Conservation (phyloP, 2,888 invertebrate genomes). For the Invenusta paracnida region DNA sequence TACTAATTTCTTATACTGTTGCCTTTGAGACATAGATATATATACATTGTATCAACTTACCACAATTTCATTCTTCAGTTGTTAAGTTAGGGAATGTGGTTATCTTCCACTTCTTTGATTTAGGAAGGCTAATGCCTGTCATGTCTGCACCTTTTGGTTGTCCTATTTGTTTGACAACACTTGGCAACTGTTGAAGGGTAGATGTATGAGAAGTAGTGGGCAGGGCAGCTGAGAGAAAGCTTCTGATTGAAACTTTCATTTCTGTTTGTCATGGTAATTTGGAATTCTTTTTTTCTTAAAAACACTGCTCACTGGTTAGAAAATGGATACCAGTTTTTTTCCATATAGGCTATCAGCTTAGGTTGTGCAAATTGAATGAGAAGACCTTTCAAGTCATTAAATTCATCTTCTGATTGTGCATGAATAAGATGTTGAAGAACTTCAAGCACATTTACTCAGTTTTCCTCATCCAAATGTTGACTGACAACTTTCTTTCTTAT, state of each 20-base stretch:
- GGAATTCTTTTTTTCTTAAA: not conserved
- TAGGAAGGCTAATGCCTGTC: not conserved
- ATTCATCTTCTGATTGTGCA: not conserved
- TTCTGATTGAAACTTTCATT: not conserved
- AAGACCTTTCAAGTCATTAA: not conserved
- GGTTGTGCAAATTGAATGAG: not conserved
- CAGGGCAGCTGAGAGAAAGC: too few species aligned
- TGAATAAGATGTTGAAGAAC: not conserved
- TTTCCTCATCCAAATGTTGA: not conserved
- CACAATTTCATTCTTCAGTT: too few species aligned
- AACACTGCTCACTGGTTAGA: not conserved
- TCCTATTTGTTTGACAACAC: not conserved
- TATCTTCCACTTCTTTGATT: too few species aligned
- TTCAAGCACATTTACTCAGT: not conserved
- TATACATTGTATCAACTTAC: too few species aligned
- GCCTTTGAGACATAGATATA: too few species aligned
- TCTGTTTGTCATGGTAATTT: not conserved
- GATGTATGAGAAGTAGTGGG: too few species aligned
- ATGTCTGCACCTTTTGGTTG: not conserved
- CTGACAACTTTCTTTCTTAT: not conserved
- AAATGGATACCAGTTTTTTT: too few species aligned
- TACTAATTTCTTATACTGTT: too few species aligned
- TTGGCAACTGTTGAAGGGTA: too few species aligned
- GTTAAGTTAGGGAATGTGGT: too few species aligned
- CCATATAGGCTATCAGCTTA: not conserved